Evolutionary conservation across 1,140 invertebrate genomes (phyloP), one percentile per base, ranked within the genome.

Genomic region (Pogonomyrmex barbatus): DNA sequence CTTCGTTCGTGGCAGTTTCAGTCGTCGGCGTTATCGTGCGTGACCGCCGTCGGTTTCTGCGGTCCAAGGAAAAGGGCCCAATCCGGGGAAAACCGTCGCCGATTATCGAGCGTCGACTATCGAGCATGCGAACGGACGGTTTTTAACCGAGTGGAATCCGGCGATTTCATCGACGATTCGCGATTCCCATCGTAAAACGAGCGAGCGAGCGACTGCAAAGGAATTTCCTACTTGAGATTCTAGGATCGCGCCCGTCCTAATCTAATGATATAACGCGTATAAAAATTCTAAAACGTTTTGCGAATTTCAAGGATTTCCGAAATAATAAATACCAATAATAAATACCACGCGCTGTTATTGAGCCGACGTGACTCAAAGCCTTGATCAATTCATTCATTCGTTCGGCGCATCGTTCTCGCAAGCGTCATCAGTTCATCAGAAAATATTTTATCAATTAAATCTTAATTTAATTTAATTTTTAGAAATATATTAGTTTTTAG

Each of bases 31-130:
- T 70, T 65, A 75, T 42, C 88, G 36, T 50, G 36, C 45, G 81
- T 39, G 42, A 50, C 47, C 52, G 79, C 24, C 70, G 70, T 75
- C 70, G 67, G 67, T 68, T 58, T 81, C 78, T 81, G 78, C 75
- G 75, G 24, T 24, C 24, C 24, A 0, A 24, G 39, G 33, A 52
- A 42, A 56, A 71, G 42, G n/a, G 58, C 54, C 42, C 56, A 30
- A 75, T 68, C 71, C 71, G 52, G 42, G 24, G 12, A 39, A 67
- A 54, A 24, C 6, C 10, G 33, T 42, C 17, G 65, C 63, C 88
- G 75, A 54, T 85, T 58, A 87, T 88, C 87, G 87, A 67, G 58
- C 58, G 56, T 45, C 84, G 50, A 56, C 54, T 81, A 45, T 60
- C 68, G 54, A 50, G 33, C n/a, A n/a, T 36, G 63, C 65, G 24